Percentiles rank a stretch among this genome's conserved stretches.
Evolutionary conservation across 2,888 invertebrate genomes (phyloP).

Genomic region (Helicoverpa assulta): DNA sequence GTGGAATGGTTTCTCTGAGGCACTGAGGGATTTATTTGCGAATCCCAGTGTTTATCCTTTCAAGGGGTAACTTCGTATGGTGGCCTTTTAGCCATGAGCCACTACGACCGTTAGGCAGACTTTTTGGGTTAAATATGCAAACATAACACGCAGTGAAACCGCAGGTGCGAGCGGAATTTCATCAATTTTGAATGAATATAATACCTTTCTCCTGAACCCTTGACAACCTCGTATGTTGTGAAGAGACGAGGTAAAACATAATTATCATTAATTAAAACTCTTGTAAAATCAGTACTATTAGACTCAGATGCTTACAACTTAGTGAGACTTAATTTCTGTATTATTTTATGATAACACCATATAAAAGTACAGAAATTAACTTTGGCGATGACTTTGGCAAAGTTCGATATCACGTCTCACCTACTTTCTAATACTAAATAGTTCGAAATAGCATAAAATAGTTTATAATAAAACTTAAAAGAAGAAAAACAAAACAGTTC

Average conservation of each 20-base stretch:
- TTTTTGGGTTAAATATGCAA: constrained; percentile 58
- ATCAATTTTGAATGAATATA: constrained; percentile 58
- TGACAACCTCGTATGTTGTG: constrained; percentile 24
- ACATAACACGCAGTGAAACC: constrained; percentile 54
- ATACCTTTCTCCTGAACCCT: constrained; percentile 39
- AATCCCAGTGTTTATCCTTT: neutral
- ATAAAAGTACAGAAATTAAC: too few relatives aligned
- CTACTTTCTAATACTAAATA: too few relatives aligned
- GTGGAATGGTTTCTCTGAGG: neutral
- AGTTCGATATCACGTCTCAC: too few relatives aligned
- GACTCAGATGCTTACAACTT: neutral
- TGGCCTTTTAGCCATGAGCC: constrained; percentile 9
- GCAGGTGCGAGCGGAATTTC: constrained; percentile 61
- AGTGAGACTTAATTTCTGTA: too few relatives aligned
- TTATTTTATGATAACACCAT: too few relatives aligned
- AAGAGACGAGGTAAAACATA: constrained; percentile 3
- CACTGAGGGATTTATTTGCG: neutral
- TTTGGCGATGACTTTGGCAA: too few relatives aligned
- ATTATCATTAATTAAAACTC: neutral
- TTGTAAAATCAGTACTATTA: neutral
- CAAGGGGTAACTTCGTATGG: neutral
- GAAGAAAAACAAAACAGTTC: too few relatives aligned
- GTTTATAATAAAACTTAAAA: neutral
- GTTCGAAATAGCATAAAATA: neutral
- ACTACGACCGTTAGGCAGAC: constrained; percentile 19